Evolutionary conservation across 1,140 invertebrate genomes (phyloP).

Genomic region (Cheumatopsyche charites): DNA sequence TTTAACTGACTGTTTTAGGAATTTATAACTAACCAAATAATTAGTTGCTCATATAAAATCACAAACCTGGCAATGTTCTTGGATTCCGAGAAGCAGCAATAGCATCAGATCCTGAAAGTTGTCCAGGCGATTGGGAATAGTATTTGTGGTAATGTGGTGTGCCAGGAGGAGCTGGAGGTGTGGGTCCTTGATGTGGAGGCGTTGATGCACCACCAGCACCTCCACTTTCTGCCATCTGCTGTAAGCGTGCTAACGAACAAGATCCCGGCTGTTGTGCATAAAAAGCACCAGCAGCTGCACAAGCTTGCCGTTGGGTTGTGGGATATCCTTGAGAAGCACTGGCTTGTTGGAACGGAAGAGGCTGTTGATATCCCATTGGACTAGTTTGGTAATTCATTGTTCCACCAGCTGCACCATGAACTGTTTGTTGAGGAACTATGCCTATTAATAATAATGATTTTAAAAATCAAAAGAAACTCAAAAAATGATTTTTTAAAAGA

Average conservation of each 20-base stretch:
- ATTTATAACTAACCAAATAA: no score
- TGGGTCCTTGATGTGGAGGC: constrained; percentile 50
- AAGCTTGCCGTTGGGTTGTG: constrained; percentile 39
- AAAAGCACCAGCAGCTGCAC: constrained; percentile 44
- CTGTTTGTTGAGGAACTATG: constrained; percentile 29
- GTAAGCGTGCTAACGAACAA: constrained; percentile 59
- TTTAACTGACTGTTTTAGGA: constrained; percentile 50
- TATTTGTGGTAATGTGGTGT: constrained; percentile 48
- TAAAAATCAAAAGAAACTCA: neutral
- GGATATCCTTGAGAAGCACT: constrained; percentile 34
- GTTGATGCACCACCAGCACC: constrained; percentile 48
- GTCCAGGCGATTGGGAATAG: constrained; percentile 36
- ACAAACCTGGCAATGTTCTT: constrained; percentile 44
- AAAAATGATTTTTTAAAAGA: neutral
- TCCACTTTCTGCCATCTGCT: constrained; percentile 58
- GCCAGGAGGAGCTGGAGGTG: constrained; percentile 48
- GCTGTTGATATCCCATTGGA: constrained; percentile 44
- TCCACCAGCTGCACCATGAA: constrained; percentile 29
- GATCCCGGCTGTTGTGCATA: constrained; percentile 54
- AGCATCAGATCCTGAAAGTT: constrained; percentile 25
- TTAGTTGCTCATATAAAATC: neutral
- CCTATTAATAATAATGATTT: constrained; percentile 22
- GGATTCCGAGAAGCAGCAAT: constrained; percentile 38
- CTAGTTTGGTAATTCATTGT: constrained; percentile 41
- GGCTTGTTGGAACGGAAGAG: constrained; percentile 40